Base-by-base conservation (phyloP, 2,113 vertebrate species). In the Paralichthys olivaceus region DNA sequence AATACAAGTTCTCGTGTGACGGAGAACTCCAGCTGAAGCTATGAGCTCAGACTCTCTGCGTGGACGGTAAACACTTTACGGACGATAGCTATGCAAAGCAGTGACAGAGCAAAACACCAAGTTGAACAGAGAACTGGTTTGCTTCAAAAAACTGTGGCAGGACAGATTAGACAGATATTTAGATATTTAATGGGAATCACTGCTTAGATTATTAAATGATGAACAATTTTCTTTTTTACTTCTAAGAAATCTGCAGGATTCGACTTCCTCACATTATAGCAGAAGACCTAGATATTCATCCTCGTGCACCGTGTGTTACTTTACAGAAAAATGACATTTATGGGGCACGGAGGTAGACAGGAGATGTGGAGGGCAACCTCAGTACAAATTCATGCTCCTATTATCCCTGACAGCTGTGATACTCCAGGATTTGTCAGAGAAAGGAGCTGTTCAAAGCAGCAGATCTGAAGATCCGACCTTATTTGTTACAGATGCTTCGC, bases 331-430 rank as follows among this genome's bases (percentile, higher is more conserved):
- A 71, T 82, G 80, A 87, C 86, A 82, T 86, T 88, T 84, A 79
- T 85, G 63, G 86, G 79, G 57, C 83, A 75, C 11, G 37, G 49
- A 83, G 81, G 75, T 49, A 62, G 84, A 81, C 74, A 56, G 62
- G 65, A 65, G 76, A 68, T 45, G 72, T 60, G 51, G 78, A 76
- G 67, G 81, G 61, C 85, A 43, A 75, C 80, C 72, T 84, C 60
- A 1, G 61, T 47, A 77, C 81, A 87, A 78, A 84, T 85, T 28
- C 77, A 54, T 70, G 22, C 69, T 73, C 62, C 80, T 74, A 81
- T 89, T 84, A 85, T 23, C 25, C 49, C 83, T 83, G 87, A 86
- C 89, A 84, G 87, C 79, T 55, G 56, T 55, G 69, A 82, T 69
- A 28, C 73, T 72, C 60, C 3, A 56, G 69, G 63, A 69, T 72